Base-by-base conservation (phyloP, 2,113 vertebrate species). In the Pseudopipra pipra region DNA sequence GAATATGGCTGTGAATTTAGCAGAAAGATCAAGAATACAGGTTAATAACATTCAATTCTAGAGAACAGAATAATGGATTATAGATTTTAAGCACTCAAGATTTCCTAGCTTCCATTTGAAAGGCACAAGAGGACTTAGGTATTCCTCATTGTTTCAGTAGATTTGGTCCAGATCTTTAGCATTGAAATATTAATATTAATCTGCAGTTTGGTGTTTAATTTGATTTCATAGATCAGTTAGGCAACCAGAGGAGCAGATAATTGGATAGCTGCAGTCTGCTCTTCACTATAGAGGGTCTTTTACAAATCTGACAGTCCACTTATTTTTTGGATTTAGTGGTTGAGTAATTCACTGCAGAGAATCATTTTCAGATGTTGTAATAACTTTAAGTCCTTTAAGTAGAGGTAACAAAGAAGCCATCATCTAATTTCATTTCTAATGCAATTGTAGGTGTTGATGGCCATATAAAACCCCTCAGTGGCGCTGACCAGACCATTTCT, bases 171-270 rank as follows among this genome's bases (percentile, higher is more conserved):
- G 65, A 89, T 78, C 9, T 93, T 95, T 80, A 90, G 17, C 59
- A 80, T 1, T 93, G 52, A 87, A 74, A 93, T 72, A 75, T 93
- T 87, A 91, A 78, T 73, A 82, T 67, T 85, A 83, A 75, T 85
- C 49, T 91, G 61, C 14, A 92, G 67, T 93, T 59, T 80, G 63
- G 46, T 89, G 37, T 95, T 96, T 94, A 95, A 85, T 96, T 96
- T 94, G 61, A 92, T 96, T 96, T 90, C 84, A 95, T 94, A 96
- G 87, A 95, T 88, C 91, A 94, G 87, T 94, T 96, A 96, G 51
- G 52, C 62, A 91, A 93, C 66, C 79, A 95, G 90, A 54, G 88
- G 87, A 96, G 55, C 74, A 95, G 80, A 93, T 90, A 96, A 94
- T 86, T 95, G 56, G 67, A 85, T 92, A 92, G 63, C 51, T 90